These are phyloP conservation scores for Hyphantria cunea DNA, from an alignment of 1,140 invertebrate species.

Conservation along the genomic window DNA sequence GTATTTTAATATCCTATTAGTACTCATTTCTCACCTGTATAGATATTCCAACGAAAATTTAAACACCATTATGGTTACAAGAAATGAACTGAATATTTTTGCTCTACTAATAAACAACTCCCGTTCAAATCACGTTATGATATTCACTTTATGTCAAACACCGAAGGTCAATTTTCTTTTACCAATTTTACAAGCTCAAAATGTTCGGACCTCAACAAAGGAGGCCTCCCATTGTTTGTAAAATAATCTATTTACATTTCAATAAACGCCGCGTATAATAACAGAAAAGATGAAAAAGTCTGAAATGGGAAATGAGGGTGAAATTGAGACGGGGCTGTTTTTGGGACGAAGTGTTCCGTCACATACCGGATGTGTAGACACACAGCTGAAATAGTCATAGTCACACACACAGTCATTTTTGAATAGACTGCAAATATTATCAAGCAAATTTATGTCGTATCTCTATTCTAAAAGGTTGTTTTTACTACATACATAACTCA, in stretches of 20 bases:
- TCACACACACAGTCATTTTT: too few relatives aligned
- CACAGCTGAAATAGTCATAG: too few relatives aligned
- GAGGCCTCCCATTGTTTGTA: constrained; percentile 4
- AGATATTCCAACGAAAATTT: too few relatives aligned
- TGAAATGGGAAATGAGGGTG: constrained; percentile 22
- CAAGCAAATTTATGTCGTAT: constrained; percentile 2
- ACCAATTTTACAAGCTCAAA: constrained; percentile 16
- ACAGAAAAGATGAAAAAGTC: constrained; percentile 14
- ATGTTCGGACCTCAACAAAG: not conserved
- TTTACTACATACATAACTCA: not conserved
- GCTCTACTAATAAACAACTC: too few relatives aligned
- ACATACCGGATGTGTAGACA: constrained; percentile 11
- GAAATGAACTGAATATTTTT: too few relatives aligned
- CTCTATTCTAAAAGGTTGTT: not conserved
- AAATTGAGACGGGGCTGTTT: constrained; percentile 14
- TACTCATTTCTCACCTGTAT: too few relatives aligned
- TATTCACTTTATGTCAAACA: not conserved
- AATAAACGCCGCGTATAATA: constrained; percentile 16
- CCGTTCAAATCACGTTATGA: too few relatives aligned
- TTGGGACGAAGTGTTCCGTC: constrained; percentile 10
- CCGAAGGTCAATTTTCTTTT: constrained; percentile 2
- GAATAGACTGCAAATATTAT: constrained; percentile 5
- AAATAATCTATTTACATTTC: constrained; percentile 22
- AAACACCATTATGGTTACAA: too few relatives aligned
- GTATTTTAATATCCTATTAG: too few relatives aligned